These are phyloP conservation scores for Machaerirhynchus nigripectus DNA, from an alignment of 2,113 vertebrate genomes.

Conservation along the genomic window DNA sequence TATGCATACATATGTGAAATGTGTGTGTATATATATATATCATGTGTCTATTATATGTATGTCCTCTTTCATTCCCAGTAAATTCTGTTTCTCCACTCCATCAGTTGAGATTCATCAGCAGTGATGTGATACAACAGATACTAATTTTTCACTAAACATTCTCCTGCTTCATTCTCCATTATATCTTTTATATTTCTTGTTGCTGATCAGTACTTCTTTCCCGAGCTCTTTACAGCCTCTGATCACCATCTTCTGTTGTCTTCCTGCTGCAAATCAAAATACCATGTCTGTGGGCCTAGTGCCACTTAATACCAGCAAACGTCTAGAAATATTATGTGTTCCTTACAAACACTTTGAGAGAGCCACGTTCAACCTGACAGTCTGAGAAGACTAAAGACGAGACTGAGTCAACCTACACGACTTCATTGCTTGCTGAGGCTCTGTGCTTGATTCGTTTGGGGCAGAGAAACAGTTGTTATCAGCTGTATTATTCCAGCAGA, in stretches of 20 bases:
- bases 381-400: background rate
- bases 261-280: background rate
- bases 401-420: accelerated
- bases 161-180: background rate
- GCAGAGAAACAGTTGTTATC: background rate
- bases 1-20: background rate
- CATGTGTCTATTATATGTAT: no score
- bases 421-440: background rate
- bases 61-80: background rate
- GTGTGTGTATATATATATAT: accelerated
- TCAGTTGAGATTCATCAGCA: background rate
- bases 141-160: background rate
- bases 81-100: background rate
- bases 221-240: background rate
- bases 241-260: background rate
- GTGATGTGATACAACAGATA: background rate
- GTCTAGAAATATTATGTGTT: background rate
- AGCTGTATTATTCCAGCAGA: background rate
- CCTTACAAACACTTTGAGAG: background rate
- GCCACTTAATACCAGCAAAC: background rate
- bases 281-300: background rate
- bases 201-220: background rate
- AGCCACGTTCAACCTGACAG: background rate
- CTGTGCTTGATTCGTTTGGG: background rate
- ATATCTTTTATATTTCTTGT: background rate